Evolutionary conservation across 2,113 vertebrate species (phyloP), one percentile per base, ranked within the genome.

Genomic region (Agapornis roseicollis): DNA sequence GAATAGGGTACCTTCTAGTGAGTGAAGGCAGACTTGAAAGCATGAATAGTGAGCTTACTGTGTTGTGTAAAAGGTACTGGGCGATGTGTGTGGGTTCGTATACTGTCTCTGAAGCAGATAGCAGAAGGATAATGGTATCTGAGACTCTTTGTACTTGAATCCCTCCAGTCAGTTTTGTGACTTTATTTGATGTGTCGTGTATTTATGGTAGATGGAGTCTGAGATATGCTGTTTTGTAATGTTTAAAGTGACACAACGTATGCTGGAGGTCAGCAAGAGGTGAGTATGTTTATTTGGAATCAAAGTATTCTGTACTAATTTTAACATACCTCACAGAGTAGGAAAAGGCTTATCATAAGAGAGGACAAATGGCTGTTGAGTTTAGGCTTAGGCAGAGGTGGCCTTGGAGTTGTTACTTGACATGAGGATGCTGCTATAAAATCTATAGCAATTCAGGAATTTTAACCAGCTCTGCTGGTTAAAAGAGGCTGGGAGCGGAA

Each of bases 1-100:
- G 39, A 79, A n/a, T 19, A 71, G 10, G 1, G 11, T 78, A 17
- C 35, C 24, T 74, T 39, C 39, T 61, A 73, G 46, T 37, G 55
- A 65, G 15, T 39, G 63, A 88, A 44, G 82, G 39, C 41, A 55
- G 42, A 39, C 22, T 78, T 64, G 37, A 60, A 55, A 22, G 13
- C 14, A 4, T n/a, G 56, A 93, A 25, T 46, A 17, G 28, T 41
- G 37, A 73, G 53, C 58, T 18, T 31, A 17, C 6, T 42, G 10
- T 25, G 4, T n/a, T 90, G 39, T 72, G 79, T 56, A 47, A 46
- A 64, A 83, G 46, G 6, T n/a, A 7, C 8, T n/a, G 33, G 55
- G 33, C 24, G 18, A 49, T 2, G 14, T 3, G 3, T 2, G 5
- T 5, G 60, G 19, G 35, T 60, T 10, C 3, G 0, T 49, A 8